Conservation (phyloP, 2,888 invertebrate genomes). For the Chrysotoxum bicinctum region DNA sequence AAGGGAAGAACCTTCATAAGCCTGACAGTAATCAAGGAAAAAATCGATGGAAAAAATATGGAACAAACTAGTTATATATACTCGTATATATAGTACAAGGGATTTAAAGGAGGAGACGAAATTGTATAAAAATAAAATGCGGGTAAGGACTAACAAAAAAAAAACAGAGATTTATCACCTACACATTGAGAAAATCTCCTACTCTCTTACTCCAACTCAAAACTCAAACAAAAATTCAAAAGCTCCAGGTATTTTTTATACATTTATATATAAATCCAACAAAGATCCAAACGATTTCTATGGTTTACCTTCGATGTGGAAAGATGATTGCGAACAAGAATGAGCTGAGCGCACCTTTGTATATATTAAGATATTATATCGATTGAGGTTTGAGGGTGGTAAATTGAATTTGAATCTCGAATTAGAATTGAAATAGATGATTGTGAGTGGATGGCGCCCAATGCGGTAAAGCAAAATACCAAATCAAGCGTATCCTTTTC, state of each 20-base stretch:
- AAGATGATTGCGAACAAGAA: slow-evolving; percentile 46
- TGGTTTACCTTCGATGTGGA: slow-evolving; percentile 53
- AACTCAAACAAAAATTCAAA: slow-evolving; percentile 23
- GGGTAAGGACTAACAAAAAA: neutral
- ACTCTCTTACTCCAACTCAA: slow-evolving; percentile 15
- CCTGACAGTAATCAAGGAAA: slow-evolving; percentile 66
- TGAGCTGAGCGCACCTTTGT: slow-evolving; percentile 40
- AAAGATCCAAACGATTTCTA: slow-evolving; percentile 54
- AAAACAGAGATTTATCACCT: slow-evolving; percentile 60
- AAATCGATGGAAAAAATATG: slow-evolving; percentile 57
- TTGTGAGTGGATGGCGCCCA: slow-evolving; percentile 4
- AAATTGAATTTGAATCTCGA: slow-evolving; percentile 69
- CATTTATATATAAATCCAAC: slow-evolving; percentile 18
- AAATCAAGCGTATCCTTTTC: slow-evolving; percentile 50
- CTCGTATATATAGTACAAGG: slow-evolving; percentile 20
- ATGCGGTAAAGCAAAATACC: slow-evolving; percentile 3
- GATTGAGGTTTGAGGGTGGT: slow-evolving; percentile 51
- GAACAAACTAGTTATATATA: slow-evolving; percentile 20
- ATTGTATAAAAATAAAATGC: neutral
- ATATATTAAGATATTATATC: slow-evolving; percentile 27
- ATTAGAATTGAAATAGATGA: slow-evolving; percentile 52
- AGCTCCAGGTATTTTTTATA: neutral
- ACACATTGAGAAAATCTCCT: slow-evolving; percentile 25
- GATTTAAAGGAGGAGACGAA: slow-evolving; percentile 22
- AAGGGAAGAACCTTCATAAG: slow-evolving; percentile 31